These are phyloP conservation scores for Drosophila neocordata DNA, from an alignment of 1,140 invertebrate genomes.

Conservation along the genomic window DNA sequence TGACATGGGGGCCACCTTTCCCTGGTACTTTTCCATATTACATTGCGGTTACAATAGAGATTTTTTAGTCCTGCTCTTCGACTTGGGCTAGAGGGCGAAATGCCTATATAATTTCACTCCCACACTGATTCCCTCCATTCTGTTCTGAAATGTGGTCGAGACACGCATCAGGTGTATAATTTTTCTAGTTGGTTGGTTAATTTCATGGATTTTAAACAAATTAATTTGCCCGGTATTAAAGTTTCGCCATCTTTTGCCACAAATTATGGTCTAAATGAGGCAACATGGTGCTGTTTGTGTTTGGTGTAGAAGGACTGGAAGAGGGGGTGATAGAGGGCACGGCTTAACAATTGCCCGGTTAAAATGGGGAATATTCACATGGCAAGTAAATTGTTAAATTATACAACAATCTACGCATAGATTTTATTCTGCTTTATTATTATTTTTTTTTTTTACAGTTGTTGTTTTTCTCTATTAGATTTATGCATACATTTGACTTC, in stretches of 20 bases:
- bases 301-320: background rate
- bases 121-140: background rate
- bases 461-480: slow-evolving; percentile 54
- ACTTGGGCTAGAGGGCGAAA: too few relatives aligned
- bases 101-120: too few relatives aligned
- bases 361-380: slow-evolving; percentile 23
- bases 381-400: slow-evolving; percentile 67
- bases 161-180: slow-evolving; percentile 32
- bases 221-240: slow-evolving; percentile 46
- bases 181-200: slow-evolving; percentile 31
- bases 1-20: too few relatives aligned
- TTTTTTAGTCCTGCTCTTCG: too few relatives aligned
- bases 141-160: slow-evolving; percentile 24
- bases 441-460: slow-evolving; percentile 33
- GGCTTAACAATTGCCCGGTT: slow-evolving; percentile 32
- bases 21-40: too few relatives aligned
- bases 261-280: slow-evolving; percentile 28
- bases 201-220: slow-evolving; percentile 63
- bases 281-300: background rate
- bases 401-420: slow-evolving; percentile 33
- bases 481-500: slow-evolving; percentile 45
- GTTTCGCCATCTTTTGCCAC: slow-evolving; percentile 46
- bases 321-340: background rate
- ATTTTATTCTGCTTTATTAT: slow-evolving; percentile 11
- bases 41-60: too few relatives aligned